Conservation (phyloP, 2,113 vertebrate species). For the Crotalus horridus region DNA sequence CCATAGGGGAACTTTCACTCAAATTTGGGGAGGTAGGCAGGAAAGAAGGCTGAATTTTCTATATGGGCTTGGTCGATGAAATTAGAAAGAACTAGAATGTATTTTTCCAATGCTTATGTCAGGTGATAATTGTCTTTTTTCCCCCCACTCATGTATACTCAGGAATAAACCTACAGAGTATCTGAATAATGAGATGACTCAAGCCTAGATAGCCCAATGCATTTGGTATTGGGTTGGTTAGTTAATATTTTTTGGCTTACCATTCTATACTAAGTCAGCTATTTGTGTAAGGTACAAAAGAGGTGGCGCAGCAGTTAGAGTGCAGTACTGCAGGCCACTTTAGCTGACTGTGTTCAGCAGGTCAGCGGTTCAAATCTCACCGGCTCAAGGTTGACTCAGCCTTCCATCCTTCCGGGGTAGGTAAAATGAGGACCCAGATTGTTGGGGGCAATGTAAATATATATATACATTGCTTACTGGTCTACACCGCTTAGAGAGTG, state of each 20-base stretch:
- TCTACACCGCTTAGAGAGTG: too few relatives aligned
- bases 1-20: not conserved
- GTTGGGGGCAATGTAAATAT: too few relatives aligned
- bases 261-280: not conserved
- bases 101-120: not conserved
- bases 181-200: not conserved
- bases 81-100: not conserved
- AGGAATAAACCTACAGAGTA: not conserved
- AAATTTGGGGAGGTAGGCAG: not conserved
- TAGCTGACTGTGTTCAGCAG: too few relatives aligned
- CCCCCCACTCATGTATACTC: fast-evolving
- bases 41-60: not conserved
- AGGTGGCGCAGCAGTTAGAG: too few relatives aligned
- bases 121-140: not conserved
- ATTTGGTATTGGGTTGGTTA: not conserved
- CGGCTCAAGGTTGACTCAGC: too few relatives aligned
- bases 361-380: too few relatives aligned
- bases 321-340: too few relatives aligned
- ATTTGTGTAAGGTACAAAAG: not conserved
- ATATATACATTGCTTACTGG: too few relatives aligned
- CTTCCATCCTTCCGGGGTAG: too few relatives aligned
- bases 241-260: not conserved
- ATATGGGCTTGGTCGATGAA: not conserved
- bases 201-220: not conserved
- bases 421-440: too few relatives aligned